A percentile compares a stretch with the other conserved stretches of the same genome.
phyloP scores from a whole-genome alignment of 2,797 vertebrate species.

The Triplophysa yarkandensis region DNA sequence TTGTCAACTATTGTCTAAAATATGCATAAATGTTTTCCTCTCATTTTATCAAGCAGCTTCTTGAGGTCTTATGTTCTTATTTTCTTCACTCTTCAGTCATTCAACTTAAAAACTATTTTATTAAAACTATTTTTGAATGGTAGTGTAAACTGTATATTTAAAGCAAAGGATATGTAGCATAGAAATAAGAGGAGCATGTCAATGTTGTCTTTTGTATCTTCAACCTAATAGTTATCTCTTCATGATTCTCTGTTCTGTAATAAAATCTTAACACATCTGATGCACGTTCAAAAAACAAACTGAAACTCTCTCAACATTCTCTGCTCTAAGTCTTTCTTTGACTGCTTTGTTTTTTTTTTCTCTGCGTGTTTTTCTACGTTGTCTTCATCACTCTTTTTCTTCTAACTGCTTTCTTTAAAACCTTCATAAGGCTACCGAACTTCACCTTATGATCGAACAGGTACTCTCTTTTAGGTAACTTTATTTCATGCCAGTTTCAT shows the following conservation, averaged over 20 bases:
- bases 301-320: neutral
- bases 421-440: constrained; percentile 81
- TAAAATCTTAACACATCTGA: too few relatives aligned
- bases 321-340: neutral
- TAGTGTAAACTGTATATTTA: too few relatives aligned
- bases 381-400: constrained; percentile 69
- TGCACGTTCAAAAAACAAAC: neutral
- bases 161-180: too few relatives aligned
- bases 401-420: constrained; percentile 76
- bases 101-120: too few relatives aligned
- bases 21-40: too few relatives aligned
- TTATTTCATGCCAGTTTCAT: constrained; percentile 69
- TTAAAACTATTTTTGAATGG: too few relatives aligned
- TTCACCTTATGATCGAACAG: constrained; percentile 87
- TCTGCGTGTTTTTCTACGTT: constrained; percentile 64
- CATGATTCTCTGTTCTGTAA: too few relatives aligned
- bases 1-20: too few relatives aligned
- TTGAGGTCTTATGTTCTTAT: too few relatives aligned
- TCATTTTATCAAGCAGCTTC: too few relatives aligned
- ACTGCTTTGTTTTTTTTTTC: constrained; percentile 43
- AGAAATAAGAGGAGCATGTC: too few relatives aligned
- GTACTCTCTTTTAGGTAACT: constrained; percentile 87
- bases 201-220: neutral
- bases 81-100: too few relatives aligned
- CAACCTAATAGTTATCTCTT: neutral